phyloP scores from a whole-genome alignment of 2,888 invertebrate genomes.

The Xylocampa areola region DNA sequence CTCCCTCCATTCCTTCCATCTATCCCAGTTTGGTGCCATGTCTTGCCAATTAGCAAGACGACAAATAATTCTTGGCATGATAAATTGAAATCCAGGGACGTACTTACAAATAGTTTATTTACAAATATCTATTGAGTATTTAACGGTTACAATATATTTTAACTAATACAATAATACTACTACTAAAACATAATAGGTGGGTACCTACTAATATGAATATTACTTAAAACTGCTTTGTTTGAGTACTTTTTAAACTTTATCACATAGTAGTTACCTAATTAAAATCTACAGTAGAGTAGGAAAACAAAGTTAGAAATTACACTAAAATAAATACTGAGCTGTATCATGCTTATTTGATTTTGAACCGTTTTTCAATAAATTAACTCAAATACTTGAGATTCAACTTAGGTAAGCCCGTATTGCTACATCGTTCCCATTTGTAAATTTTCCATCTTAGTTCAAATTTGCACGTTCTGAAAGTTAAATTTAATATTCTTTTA shows the following conservation, averaged over 20 bases:
- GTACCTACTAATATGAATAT: slow-evolving; percentile 1
- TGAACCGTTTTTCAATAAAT: slow-evolving; percentile 11
- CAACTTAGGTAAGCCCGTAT: too few species aligned
- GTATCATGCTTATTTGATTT: slow-evolving; percentile 4
- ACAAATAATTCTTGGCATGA: too few species aligned
- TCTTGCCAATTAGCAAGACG: too few species aligned
- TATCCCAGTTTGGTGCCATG: too few species aligned
- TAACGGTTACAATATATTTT: slow-evolving; percentile 44
- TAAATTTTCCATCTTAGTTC: too few species aligned
- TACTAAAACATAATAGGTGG: slow-evolving; percentile 5
- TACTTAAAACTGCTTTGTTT: slow-evolving; percentile 23
- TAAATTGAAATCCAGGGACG: slow-evolving; percentile 36
- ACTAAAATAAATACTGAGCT: slow-evolving; percentile 44
- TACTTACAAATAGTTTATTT: slow-evolving; percentile 49
- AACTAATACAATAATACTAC: slow-evolving; percentile 11
- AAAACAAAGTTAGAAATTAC: background rate
- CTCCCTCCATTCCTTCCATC: too few species aligned
- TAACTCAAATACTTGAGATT: slow-evolving; percentile 19
- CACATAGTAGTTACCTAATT: slow-evolving; percentile 32
- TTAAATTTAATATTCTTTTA: too few species aligned
- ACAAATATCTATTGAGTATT: slow-evolving; percentile 55
- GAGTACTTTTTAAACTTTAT: slow-evolving; percentile 55
- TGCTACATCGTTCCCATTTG: too few species aligned
- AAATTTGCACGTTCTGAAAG: too few species aligned
- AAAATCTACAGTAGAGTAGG: slow-evolving; percentile 18